A percentile compares a stretch with the other conserved stretches of the same genome.
Conservation (phyloP, 2,797 vertebrate species). For the Nasua narica region DNA sequence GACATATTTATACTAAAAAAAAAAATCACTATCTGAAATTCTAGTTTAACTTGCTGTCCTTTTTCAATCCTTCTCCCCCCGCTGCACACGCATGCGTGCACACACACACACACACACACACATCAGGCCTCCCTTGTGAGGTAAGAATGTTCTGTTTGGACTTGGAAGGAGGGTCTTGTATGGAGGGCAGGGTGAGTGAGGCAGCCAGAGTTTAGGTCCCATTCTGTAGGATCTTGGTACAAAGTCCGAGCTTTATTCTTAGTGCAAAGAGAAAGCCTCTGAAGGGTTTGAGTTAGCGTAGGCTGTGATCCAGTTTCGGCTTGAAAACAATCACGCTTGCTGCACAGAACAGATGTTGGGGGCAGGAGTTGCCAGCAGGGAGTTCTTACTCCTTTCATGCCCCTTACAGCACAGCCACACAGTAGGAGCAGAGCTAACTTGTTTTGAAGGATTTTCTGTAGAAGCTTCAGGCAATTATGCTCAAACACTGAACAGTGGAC, state of each 20-base stretch:
- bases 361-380: neutral
- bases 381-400: neutral
- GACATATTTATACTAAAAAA: neutral
- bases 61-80: no score
- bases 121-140: neutral
- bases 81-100: no score
- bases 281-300: neutral
- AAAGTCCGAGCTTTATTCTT: neutral
- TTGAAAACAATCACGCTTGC: neutral
- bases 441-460: neutral
- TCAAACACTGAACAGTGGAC: neutral
- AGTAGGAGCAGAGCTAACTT: neutral
- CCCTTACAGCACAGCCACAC: fast-evolving
- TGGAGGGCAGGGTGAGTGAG: neutral
- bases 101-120: no score
- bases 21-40: neutral
- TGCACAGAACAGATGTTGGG: neutral
- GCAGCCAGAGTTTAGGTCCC: neutral
- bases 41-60: neutral
- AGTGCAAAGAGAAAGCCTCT: neutral
- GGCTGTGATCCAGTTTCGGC: neutral
- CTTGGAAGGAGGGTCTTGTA: neutral
- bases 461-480: neutral
- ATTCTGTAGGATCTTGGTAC: neutral
- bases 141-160: neutral